phyloP scores from a whole-genome alignment of 2,888 invertebrate genomes.

The Pristionchus exspectatus region DNA sequence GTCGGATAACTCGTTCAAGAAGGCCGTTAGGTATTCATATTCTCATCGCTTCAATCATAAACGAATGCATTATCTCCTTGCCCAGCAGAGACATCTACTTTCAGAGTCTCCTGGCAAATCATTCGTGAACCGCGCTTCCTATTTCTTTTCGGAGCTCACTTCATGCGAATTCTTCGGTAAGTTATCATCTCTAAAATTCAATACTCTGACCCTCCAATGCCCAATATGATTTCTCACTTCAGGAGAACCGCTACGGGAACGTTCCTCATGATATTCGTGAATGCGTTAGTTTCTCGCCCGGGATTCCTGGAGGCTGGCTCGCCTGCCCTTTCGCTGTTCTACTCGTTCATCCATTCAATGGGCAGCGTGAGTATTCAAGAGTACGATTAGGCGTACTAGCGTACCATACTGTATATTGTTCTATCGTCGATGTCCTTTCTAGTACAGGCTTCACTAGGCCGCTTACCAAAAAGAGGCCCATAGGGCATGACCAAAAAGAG shows the following conservation, averaged over 20 bases:
- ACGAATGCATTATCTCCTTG: background rate
- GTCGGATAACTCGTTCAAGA: conserved; percentile 11
- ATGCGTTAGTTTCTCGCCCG: conserved; percentile 62
- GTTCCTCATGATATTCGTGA: conserved; percentile 70
- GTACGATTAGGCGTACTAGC: no score
- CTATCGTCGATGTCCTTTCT: no score
- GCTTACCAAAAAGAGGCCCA: no score
- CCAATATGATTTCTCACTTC: background rate
- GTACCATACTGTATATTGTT: no score
- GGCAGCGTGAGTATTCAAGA: conserved; percentile 69
- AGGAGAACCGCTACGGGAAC: conserved; percentile 67
- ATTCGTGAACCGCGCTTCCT: conserved; percentile 66
- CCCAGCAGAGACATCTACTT: background rate
- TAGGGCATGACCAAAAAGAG: no score
- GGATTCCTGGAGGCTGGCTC: conserved; percentile 68
- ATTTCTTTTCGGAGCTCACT: conserved; percentile 66
- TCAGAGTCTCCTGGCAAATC: conserved; percentile 66
- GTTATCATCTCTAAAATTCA: background rate
- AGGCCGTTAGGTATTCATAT: conserved; percentile 43
- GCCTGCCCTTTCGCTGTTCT: conserved; percentile 62
- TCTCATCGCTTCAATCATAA: background rate
- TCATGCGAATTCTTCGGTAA: conserved; percentile 67
- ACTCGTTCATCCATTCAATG: conserved; percentile 61
- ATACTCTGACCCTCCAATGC: background rate
- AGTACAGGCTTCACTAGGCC: no score